A percentile compares a stretch with the other conserved stretches of the same genome.
Conservation (phyloP, 2,888 invertebrate species). For the Lasioglossum vierecki region DNA sequence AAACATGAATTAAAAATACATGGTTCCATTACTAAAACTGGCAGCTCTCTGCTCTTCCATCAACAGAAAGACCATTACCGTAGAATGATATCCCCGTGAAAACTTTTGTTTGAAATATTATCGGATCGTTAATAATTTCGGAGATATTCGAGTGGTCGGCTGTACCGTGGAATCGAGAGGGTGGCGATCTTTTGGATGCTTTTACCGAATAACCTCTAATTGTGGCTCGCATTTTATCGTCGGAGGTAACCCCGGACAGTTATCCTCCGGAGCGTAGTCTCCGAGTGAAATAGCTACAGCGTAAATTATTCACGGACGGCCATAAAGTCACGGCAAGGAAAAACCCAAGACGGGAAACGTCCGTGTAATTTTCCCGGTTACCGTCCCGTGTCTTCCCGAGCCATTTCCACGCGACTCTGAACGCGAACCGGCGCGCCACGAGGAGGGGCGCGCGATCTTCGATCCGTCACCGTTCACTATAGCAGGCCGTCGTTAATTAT, state of each 20-base stretch:
- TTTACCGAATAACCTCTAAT: slow-evolving; percentile 7
- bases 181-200: background rate
- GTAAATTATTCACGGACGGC: slow-evolving; percentile 44
- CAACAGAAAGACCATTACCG: background rate
- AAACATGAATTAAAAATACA: background rate
- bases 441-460: slow-evolving; percentile 14
- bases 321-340: slow-evolving; percentile 25
- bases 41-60: background rate
- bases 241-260: slow-evolving; percentile 29
- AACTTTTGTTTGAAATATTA: background rate
- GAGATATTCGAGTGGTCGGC: background rate
- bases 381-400: background rate
- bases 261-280: slow-evolving; percentile 5
- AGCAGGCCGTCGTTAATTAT: slow-evolving; percentile 46
- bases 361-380: slow-evolving; percentile 21
- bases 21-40: background rate
- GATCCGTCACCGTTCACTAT: slow-evolving; percentile 16
- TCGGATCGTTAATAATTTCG: background rate
- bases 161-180: background rate
- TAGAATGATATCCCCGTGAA: background rate
- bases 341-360: slow-evolving; percentile 22
- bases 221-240: slow-evolving; percentile 38
- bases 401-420: background rate
- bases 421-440: background rate
- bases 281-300: slow-evolving; percentile 2